Base-by-base conservation (phyloP, 2,888 invertebrate species). In the Agapostemon virescens region DNA sequence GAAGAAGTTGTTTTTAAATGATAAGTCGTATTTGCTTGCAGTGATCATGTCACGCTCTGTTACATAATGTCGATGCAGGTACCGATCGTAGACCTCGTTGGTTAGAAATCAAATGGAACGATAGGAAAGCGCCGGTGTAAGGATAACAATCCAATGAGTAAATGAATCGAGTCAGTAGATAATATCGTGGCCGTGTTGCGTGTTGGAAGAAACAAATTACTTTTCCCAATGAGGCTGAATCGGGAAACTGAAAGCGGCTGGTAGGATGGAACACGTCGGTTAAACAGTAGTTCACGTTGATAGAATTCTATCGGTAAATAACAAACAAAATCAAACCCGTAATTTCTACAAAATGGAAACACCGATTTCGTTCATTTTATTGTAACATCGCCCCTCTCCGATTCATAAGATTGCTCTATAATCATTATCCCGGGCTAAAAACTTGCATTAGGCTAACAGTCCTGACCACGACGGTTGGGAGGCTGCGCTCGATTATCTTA, bases 191-290 rank as follows among this genome's bases (percentile, higher is more conserved):
- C 26, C 52, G n/a, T 15, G 69, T 40, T 72, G 52, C 69, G 79
- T 69, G 80, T 49, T 69, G 26, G 64, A 64, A 69, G 79, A 55
- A 79, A 79, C 49, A 78, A 52, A 69, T 80, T 79, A 74, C 80
- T 80, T 79, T 80, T 69, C 74, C 69, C 69, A 58, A 79, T 79
- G 55, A 79, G 69, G 49, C 66, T 80, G 79, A 79, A 79, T 74
- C 69, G 69, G 26, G 80, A 80, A 80, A 80, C 74, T 79, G 13
- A 69, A n/a, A 69, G 38, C 38, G 30, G n/a, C 33, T 13, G 26
- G 7, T n/a, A 49, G 40, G 45, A 40, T 38, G 73, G 40, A 33
- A 58, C n/a, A 15, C 55, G 38, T 38, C 38, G 55, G 42, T 61
- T 63, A 36, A 79, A 45, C 20, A 17, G 58, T 17, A 9, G 63